Evolutionary conservation across 2,797 vertebrate species (phyloP).

Genomic region (Poeciliopsis presidionis): DNA sequence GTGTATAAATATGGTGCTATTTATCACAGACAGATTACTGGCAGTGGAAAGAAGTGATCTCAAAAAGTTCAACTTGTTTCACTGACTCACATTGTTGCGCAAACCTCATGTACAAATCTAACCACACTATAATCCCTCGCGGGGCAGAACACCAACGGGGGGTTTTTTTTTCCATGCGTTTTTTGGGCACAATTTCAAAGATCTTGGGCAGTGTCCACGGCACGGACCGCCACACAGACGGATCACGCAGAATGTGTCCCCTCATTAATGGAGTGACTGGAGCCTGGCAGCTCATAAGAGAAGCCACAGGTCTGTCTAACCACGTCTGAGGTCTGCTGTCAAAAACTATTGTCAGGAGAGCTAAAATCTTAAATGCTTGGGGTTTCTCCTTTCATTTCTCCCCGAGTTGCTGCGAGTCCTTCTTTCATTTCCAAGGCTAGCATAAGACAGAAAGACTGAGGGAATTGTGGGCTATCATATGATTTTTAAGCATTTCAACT

Average conservation of each 20-base stretch:
- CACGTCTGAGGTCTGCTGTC: slow-evolving; percentile 72
- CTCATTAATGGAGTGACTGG: slow-evolving; percentile 75
- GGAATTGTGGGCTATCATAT: slow-evolving; percentile 33
- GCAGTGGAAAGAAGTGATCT: slow-evolving; percentile 58
- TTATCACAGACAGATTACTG: slow-evolving; percentile 48
- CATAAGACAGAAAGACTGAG: slow-evolving; percentile 25
- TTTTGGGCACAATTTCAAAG: slow-evolving; percentile 65
- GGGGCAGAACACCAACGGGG: slow-evolving; percentile 59
- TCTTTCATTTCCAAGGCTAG: slow-evolving; percentile 40
- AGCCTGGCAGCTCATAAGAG: slow-evolving; percentile 63
- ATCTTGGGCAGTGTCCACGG: slow-evolving; percentile 77
- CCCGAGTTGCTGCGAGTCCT: slow-evolving; percentile 37
- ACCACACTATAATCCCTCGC: slow-evolving; percentile 70
- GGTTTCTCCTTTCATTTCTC: slow-evolving; percentile 49
- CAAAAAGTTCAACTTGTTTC: slow-evolving; percentile 47
- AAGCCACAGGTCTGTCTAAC: slow-evolving; percentile 55
- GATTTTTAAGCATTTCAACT: slow-evolving; percentile 26
- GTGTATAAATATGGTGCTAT: slow-evolving; percentile 45
- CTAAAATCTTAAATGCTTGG: slow-evolving; percentile 47
- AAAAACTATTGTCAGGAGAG: slow-evolving; percentile 64
- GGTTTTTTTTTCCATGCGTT: slow-evolving; percentile 22
- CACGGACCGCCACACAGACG: slow-evolving; percentile 72
- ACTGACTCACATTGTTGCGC: slow-evolving; percentile 55
- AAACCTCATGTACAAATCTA: slow-evolving; percentile 72
- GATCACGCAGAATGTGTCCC: slow-evolving; percentile 76